Evolutionary conservation across 1,140 invertebrate genomes (phyloP).

Genomic region (Drosophila kepulauana): DNA sequence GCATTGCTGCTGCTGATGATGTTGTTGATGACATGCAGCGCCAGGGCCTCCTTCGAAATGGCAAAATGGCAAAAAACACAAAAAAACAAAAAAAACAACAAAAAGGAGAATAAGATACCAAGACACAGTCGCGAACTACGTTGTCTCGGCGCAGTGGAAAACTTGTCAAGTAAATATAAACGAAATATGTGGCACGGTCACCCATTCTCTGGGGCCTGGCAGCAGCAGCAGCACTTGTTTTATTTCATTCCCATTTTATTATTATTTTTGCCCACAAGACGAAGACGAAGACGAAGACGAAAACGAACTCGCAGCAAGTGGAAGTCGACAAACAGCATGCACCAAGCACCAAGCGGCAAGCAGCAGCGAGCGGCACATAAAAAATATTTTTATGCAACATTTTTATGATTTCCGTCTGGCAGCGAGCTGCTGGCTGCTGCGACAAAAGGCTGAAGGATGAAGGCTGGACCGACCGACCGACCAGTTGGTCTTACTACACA

Average conservation of each 20-base stretch:
- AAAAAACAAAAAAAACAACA: slow-evolving; percentile 37
- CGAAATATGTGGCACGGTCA: slow-evolving; percentile 80
- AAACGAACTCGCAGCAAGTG: too few relatives aligned
- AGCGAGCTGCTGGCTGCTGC: slow-evolving; percentile 28
- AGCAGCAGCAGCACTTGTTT: slow-evolving; percentile 56
- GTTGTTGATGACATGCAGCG: slow-evolving; percentile 82
- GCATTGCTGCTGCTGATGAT: slow-evolving; percentile 55
- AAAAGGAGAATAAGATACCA: slow-evolving; percentile 17
- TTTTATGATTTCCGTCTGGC: slow-evolving; percentile 82
- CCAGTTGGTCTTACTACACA: neutral
- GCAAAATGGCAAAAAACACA: slow-evolving; percentile 30
- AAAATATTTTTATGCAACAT: slow-evolving; percentile 82
- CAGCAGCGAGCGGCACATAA: slow-evolving; percentile 54
- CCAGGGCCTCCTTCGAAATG: slow-evolving; percentile 61
- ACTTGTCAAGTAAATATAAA: slow-evolving; percentile 83
- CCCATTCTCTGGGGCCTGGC: slow-evolving; percentile 15
- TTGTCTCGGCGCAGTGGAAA: slow-evolving; percentile 69
- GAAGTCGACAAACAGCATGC: slow-evolving; percentile 31
- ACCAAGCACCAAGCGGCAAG: neutral
- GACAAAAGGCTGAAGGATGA: slow-evolving; percentile 30
- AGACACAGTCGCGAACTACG: slow-evolving; percentile 21
- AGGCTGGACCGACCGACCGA: slow-evolving; percentile 35
- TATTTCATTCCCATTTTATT: slow-evolving; percentile 81
- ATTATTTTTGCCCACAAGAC: slow-evolving; percentile 73
- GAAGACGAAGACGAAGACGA: slow-evolving; percentile 44